Percentiles rank a stretch among this genome's conserved stretches.
Conservation (phyloP, 92 coral and sea anemone genomes). For the Ricordea florida region DNA sequence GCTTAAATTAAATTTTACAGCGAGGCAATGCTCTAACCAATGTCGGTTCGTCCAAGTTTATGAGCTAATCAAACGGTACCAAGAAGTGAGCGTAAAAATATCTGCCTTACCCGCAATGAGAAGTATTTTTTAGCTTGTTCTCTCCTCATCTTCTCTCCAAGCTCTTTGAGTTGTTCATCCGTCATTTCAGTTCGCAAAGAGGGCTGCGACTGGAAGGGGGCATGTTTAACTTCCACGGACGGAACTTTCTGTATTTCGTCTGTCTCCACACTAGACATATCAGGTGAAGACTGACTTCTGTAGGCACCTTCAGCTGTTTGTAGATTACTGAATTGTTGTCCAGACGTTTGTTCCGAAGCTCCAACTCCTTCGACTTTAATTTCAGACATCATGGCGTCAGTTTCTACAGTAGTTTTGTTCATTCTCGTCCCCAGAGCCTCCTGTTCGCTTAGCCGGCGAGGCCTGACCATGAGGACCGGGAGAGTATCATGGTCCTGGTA, state of each 20-base stretch:
- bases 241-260: conserved; percentile 37
- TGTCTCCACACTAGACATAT: conserved; percentile 24
- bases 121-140: conserved; percentile 89
- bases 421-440: too few species aligned
- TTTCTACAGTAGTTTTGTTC: too few species aligned
- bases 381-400: too few species aligned
- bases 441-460: too few species aligned
- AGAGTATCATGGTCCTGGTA: too few species aligned
- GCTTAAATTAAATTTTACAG: too few species aligned
- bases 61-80: background rate
- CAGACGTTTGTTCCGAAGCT: too few species aligned
- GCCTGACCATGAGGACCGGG: too few species aligned
- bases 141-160: conserved; percentile 54
- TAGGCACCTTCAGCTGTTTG: background rate
- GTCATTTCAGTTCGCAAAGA: conserved; percentile 29
- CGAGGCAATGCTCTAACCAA: too few species aligned
- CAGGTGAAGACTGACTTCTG: conserved; percentile 9
- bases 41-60: background rate
- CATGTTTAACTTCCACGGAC: conserved; percentile 62
- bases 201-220: conserved; percentile 48
- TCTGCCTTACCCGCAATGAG: conserved; percentile 91
- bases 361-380: too few species aligned
- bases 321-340: too few species aligned
- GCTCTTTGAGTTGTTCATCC: conserved; percentile 63
- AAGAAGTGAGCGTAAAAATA: background rate